phyloP scores from a whole-genome alignment of 2,797 vertebrate species.

The Coranthus polyacanthus region DNA sequence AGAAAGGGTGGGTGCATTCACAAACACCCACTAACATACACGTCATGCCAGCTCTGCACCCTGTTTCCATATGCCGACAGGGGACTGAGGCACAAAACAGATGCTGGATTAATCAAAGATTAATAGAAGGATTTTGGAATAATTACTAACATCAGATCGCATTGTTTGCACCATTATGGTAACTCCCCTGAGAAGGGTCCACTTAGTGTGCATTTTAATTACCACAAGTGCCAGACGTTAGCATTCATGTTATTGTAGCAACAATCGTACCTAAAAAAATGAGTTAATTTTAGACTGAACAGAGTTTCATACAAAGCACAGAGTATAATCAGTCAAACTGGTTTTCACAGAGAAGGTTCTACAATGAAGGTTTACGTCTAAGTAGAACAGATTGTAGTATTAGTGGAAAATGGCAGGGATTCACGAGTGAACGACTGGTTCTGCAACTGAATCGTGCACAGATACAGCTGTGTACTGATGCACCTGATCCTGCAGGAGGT shows the following conservation, averaged over 20 bases:
- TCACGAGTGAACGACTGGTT: no score
- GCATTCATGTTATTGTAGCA: conserved; percentile 46
- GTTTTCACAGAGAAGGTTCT: no score
- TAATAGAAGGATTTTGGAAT: conserved; percentile 79
- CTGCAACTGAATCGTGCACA: no score
- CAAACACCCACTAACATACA: conserved; percentile 35
- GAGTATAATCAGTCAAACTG: no score
- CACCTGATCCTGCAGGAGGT: no score
- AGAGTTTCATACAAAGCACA: no score
- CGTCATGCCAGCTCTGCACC: conserved; percentile 44
- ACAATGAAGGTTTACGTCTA: no score
- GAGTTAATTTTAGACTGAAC: conserved; percentile 3
- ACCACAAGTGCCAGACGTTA: conserved; percentile 59
- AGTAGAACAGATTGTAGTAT: no score
- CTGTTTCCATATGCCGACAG: conserved; percentile 43
- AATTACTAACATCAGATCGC: conserved; percentile 82
- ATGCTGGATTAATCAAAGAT: conserved; percentile 82
- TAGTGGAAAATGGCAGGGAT: no score
- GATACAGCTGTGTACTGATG: no score
- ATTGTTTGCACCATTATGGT: conserved; percentile 77
- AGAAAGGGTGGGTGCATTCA: conserved; percentile 24
- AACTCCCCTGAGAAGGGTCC: conserved; percentile 66
- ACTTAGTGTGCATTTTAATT: conserved; percentile 76
- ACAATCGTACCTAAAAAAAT: conserved; percentile 47
- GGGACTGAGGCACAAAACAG: conserved; percentile 66